Evolutionary conservation across 1,140 invertebrate genomes (phyloP).

Genomic region (Neuroterus valhalla): DNA sequence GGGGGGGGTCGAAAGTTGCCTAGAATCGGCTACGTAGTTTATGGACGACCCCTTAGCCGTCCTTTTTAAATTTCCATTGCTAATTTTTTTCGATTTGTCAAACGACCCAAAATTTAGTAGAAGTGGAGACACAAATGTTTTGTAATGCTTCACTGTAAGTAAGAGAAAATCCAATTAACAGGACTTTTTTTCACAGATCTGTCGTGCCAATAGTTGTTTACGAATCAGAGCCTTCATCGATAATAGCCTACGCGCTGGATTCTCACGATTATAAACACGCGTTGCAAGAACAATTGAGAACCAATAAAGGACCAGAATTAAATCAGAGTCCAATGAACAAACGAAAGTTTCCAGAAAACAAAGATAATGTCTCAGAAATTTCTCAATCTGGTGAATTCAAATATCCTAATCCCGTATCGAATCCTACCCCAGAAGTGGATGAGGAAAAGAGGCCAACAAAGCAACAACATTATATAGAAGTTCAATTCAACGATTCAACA

Average conservation of each 20-base stretch:
- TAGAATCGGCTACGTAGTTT: too few relatives aligned
- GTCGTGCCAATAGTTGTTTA: slow-evolving; percentile 86
- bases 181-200: slow-evolving; percentile 61
- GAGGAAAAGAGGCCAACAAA: slow-evolving; percentile 68
- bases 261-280: slow-evolving; percentile 83
- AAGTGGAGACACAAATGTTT: too few relatives aligned
- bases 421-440: slow-evolving; percentile 48
- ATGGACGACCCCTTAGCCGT: too few relatives aligned
- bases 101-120: too few relatives aligned
- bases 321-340: slow-evolving; percentile 75
- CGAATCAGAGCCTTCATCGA: slow-evolving; percentile 91
- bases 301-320: slow-evolving; percentile 60
- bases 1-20: too few relatives aligned
- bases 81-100: slow-evolving; percentile 3
- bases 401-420: slow-evolving; percentile 45
- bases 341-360: slow-evolving; percentile 71
- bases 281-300: slow-evolving; percentile 74
- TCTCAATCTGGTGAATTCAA: slow-evolving; percentile 69
- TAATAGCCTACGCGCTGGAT: slow-evolving; percentile 89
- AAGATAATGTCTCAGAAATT: slow-evolving; percentile 67
- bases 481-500: slow-evolving; percentile 84
- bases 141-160: too few relatives aligned
- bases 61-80: neutral
- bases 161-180: too few relatives aligned
- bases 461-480: slow-evolving; percentile 80